phyloP scores from a whole-genome alignment of 2,888 invertebrate species.

The Drosophila neotestacea region DNA sequence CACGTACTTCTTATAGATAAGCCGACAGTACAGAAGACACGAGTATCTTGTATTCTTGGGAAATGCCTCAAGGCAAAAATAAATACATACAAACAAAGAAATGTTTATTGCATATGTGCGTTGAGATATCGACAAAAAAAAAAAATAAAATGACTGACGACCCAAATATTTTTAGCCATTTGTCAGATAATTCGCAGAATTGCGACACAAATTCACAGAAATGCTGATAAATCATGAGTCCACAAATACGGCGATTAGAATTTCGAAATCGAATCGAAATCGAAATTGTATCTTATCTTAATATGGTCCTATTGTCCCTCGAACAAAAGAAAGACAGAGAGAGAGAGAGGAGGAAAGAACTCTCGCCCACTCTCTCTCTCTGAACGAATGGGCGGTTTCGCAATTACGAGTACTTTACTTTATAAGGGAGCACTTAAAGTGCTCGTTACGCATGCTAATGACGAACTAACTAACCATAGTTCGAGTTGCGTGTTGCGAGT shows the following conservation, averaged over 20 bases:
- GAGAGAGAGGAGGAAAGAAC: not conserved
- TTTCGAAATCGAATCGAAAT: slow-evolving; percentile 40
- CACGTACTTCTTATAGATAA: slow-evolving; percentile 13
- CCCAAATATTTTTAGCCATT: slow-evolving; percentile 31
- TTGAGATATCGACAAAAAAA: not conserved
- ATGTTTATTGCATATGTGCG: slow-evolving; percentile 3
- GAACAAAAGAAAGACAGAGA: slow-evolving; percentile 6
- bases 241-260: slow-evolving; percentile 37
- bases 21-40: not conserved
- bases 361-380: not conserved
- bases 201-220: slow-evolving; percentile 55
- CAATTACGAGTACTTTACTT: slow-evolving; percentile 38
- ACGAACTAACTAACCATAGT: slow-evolving; percentile 67
- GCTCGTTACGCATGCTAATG: slow-evolving; percentile 68
- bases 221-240: slow-evolving; percentile 55
- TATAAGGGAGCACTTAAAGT: slow-evolving; percentile 22
- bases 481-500: slow-evolving; percentile 21
- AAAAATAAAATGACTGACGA: slow-evolving; percentile 8
- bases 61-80: slow-evolving; percentile 6
- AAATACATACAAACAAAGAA: slow-evolving; percentile 10
- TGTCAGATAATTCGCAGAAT: slow-evolving; percentile 51
- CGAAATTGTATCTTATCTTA: slow-evolving; percentile 65
- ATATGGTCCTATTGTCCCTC: slow-evolving; percentile 27
- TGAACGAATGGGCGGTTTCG: slow-evolving; percentile 28
- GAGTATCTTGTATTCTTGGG: slow-evolving; percentile 1